A percentile compares a stretch with the other conserved stretches of the same genome.
These are phyloP conservation scores for Diadema setosum DNA, from an alignment of 35 echinoderm and acorn worm genomes.

Conservation along the genomic window DNA sequence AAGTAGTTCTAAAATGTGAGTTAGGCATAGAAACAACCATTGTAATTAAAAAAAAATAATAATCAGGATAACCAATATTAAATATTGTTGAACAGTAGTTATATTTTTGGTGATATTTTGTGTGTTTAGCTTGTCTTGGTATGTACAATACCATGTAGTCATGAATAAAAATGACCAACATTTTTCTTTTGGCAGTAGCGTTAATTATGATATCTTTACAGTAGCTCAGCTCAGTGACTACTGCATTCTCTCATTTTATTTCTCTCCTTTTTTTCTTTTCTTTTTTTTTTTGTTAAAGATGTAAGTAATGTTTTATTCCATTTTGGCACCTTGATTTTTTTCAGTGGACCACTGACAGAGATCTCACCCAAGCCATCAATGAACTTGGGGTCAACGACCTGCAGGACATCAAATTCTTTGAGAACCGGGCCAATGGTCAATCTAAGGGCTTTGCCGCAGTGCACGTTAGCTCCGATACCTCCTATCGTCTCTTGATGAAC, in stretches of 20 bases:
- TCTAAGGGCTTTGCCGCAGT: slow-evolving; percentile 89
- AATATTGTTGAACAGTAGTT: too few relatives aligned
- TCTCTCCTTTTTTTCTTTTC: not conserved
- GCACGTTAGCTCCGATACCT: slow-evolving; percentile 74
- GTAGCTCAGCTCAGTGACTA: too few relatives aligned
- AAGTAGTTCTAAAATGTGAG: too few relatives aligned
- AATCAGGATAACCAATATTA: too few relatives aligned
- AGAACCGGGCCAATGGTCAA: slow-evolving; percentile 96
- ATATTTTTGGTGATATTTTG: too few relatives aligned
- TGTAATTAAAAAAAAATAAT: too few relatives aligned
- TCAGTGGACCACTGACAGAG: slow-evolving; percentile 97
- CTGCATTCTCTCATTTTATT: not conserved
- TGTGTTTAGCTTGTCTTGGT: too few relatives aligned
- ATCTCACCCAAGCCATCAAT: slow-evolving; percentile 67
- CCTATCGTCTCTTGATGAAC: slow-evolving; percentile 67
- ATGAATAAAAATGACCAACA: too few relatives aligned
- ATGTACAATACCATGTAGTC: too few relatives aligned
- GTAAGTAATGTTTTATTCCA: not conserved
- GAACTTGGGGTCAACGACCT: slow-evolving; percentile 78
- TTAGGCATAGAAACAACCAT: too few relatives aligned
- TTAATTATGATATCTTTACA: too few relatives aligned
- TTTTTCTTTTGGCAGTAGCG: too few relatives aligned
- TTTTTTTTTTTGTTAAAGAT: not conserved
- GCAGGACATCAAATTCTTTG: slow-evolving; percentile 92
- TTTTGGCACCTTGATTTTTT: not conserved